A percentile compares a stretch with the other conserved stretches of the same genome.
These are phyloP conservation scores for Protophormia terraenovae DNA, from an alignment of 2,888 invertebrate genomes.

Conservation along the genomic window DNA sequence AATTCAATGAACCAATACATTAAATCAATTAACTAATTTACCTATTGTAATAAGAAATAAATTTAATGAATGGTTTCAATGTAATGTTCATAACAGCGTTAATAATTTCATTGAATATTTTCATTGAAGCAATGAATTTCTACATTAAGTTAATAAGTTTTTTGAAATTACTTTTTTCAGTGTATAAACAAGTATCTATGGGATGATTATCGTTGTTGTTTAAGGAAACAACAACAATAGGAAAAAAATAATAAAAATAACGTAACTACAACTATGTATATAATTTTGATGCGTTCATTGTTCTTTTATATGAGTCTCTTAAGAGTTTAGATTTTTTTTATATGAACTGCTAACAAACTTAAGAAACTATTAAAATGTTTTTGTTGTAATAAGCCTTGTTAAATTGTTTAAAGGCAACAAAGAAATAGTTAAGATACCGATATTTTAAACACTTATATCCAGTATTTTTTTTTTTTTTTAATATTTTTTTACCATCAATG, in stretches of 20 bases:
- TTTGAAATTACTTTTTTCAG: too few relatives aligned
- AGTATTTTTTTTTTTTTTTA: neutral
- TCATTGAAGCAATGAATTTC: too few relatives aligned
- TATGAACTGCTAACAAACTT: conserved; percentile 60
- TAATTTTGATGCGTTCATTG: conserved; percentile 38
- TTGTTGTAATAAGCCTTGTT: conserved; percentile 47
- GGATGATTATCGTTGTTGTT: conserved; percentile 45
- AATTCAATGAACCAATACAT: too few relatives aligned
- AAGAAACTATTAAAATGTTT: conserved; percentile 59
- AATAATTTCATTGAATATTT: too few relatives aligned
- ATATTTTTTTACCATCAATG: neutral
- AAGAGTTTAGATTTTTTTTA: neutral
- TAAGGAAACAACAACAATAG: conserved; percentile 14
- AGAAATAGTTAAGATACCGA: conserved; percentile 14
- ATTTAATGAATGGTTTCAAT: too few relatives aligned
- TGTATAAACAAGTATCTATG: conserved; percentile 12
- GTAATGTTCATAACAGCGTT: too few relatives aligned
- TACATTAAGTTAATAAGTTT: too few relatives aligned
- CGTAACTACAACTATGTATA: conserved; percentile 5
- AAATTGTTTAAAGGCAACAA: conserved; percentile 25
- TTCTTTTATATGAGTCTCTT: neutral
- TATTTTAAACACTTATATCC: conserved; percentile 39
- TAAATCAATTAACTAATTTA: too few relatives aligned
- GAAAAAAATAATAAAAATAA: too few relatives aligned
- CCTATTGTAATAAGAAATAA: too few relatives aligned